Evolutionary conservation across 2,888 invertebrate genomes (phyloP).

Genomic region (Drosophila barbarae): DNA sequence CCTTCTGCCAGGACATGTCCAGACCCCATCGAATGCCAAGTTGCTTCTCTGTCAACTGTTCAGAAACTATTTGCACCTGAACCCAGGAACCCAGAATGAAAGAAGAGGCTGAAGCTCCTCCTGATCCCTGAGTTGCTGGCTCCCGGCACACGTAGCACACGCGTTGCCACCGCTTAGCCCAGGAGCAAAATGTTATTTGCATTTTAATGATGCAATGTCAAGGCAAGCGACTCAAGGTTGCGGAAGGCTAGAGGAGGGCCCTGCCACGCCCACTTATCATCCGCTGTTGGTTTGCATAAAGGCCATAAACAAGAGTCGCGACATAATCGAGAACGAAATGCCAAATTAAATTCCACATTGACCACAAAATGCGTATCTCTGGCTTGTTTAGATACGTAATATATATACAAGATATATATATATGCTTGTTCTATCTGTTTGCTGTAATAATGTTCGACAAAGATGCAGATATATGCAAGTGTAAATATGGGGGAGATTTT

Average conservation of each 20-base stretch:
- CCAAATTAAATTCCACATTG: constrained; percentile 32
- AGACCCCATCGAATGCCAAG: constrained; percentile 5
- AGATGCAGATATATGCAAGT: constrained; percentile 15
- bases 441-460: constrained; percentile 6
- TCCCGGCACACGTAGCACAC: constrained; percentile 32
- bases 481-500: constrained; percentile 17
- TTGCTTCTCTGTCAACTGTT: constrained; percentile 11
- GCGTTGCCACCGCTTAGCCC: constrained; percentile 23
- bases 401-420: background rate
- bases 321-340: constrained; percentile 22
- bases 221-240: constrained; percentile 9
- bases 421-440: background rate
- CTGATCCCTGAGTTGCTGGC: constrained; percentile 3
- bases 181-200: constrained; percentile 47
- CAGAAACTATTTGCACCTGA: constrained; percentile 22
- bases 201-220: constrained; percentile 53
- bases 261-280: constrained; percentile 25
- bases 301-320: constrained; percentile 24
- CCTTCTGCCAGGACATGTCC: background rate
- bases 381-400: background rate
- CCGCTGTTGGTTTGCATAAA: constrained; percentile 3
- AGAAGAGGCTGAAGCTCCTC: background rate
- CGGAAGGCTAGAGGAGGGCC: background rate
- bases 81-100: background rate
- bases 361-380: constrained; percentile 18